Evolutionary conservation across 1,140 invertebrate genomes (phyloP).

Genomic region (Dermatophagoides farinae): DNA sequence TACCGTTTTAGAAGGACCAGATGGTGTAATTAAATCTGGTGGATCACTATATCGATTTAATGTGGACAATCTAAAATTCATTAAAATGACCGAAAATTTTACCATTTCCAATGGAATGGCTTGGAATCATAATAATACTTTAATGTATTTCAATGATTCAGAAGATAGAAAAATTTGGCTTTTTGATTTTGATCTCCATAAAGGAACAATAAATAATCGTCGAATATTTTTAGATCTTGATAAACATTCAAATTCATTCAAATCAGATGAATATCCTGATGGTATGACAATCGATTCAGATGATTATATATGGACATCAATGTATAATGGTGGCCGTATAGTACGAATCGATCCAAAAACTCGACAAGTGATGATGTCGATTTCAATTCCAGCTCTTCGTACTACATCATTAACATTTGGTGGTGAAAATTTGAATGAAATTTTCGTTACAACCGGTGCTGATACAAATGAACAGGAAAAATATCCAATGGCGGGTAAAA

Average conservation of each 20-base stretch:
- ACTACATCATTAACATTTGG: constrained; percentile 54
- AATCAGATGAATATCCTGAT: constrained; percentile 33
- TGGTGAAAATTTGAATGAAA: constrained; percentile 43
- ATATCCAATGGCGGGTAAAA: constrained; percentile 40
- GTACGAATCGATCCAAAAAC: constrained; percentile 24
- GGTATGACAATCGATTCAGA: constrained; percentile 51
- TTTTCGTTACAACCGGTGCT: constrained; percentile 49
- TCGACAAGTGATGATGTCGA: not conserved
- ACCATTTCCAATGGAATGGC: constrained; percentile 58
- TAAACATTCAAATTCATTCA: not conserved
- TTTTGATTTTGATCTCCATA: constrained; percentile 49
- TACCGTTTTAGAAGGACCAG: constrained; percentile 24
- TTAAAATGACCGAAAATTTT: constrained; percentile 20
- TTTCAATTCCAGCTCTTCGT: not conserved
- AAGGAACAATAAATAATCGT: constrained; percentile 37
- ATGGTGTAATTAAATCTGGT: constrained; percentile 17
- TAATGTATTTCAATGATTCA: constrained; percentile 31
- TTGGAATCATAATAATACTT: constrained; percentile 46
- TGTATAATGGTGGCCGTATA: constrained; percentile 33
- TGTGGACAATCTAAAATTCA: not conserved
- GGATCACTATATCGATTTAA: constrained; percentile 10
- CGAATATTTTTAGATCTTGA: constrained; percentile 27
- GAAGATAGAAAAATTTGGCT: constrained; percentile 27
- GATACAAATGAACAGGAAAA: constrained; percentile 29
- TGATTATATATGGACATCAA: constrained; percentile 47